Evolutionary conservation across 1,140 invertebrate genomes (phyloP).

Genomic region (Macrosteles quadrilineatus): DNA sequence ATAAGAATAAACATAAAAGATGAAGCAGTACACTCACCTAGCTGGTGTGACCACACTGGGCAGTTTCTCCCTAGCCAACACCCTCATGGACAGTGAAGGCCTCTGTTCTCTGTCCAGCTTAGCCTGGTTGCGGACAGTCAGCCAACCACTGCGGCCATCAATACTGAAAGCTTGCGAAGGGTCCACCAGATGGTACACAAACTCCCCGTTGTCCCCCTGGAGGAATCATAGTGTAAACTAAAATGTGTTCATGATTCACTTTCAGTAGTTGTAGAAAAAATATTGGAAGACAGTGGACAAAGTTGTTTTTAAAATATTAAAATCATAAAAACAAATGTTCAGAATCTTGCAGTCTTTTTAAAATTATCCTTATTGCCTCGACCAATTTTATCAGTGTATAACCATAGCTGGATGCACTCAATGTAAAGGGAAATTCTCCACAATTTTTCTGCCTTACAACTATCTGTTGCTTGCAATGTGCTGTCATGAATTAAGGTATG

Average conservation of each 20-base stretch:
- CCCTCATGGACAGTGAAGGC: conserved; percentile 66
- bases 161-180: conserved; percentile 74
- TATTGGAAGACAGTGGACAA: background rate
- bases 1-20: no score
- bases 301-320: background rate
- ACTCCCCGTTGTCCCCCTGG: conserved; percentile 78
- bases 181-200: conserved; percentile 76
- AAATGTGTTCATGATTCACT: conserved; percentile 17
- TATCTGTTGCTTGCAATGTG: no score
- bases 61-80: conserved; percentile 72
- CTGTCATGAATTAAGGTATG: no score
- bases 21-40: conserved; percentile 23
- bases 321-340: conserved; percentile 3
- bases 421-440: no score
- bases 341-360: no score
- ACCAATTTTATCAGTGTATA: no score
- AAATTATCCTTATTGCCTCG: no score
- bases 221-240: no score
- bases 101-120: conserved; percentile 77
- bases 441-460: no score
- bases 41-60: conserved; percentile 55
- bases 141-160: conserved; percentile 76
- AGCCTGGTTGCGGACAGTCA: conserved; percentile 78
- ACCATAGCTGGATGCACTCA: no score
- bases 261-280: no score